Evolutionary conservation across 92 coral and sea anemone species (phyloP).

Genomic region (Pocillopora meandrina): DNA sequence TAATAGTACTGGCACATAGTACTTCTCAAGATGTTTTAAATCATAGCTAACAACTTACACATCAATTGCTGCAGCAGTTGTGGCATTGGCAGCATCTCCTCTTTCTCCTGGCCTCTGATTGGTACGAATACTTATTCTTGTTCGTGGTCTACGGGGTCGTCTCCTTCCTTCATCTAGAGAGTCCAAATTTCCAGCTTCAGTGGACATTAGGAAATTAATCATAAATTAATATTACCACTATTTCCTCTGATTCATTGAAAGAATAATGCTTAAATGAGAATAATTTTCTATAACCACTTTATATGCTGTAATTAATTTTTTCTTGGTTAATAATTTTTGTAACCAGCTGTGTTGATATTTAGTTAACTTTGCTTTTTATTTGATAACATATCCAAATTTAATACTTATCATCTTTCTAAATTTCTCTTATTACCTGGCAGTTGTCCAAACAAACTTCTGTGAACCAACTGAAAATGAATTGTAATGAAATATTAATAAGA

Average conservation of each 20-base stretch:
- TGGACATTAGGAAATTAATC: too few species aligned
- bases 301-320: too few species aligned
- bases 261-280: too few species aligned
- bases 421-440: conserved; percentile 38
- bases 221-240: too few species aligned
- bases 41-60: conserved; percentile 57
- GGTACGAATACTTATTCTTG: conserved; percentile 61
- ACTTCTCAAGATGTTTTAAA: not conserved
- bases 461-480: conserved; percentile 46
- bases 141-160: conserved; percentile 54
- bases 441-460: conserved; percentile 55
- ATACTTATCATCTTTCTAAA: not conserved
- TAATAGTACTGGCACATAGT: not conserved
- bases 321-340: too few species aligned
- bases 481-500: not conserved
- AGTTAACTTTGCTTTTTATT: too few species aligned
- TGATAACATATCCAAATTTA: too few species aligned
- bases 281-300: too few species aligned
- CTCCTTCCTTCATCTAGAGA: conserved; percentile 45
- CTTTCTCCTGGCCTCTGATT: conserved; percentile 42
- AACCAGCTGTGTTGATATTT: too few species aligned
- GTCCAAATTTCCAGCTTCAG: not conserved
- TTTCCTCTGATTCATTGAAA: too few species aligned
- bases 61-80: conserved; percentile 82
- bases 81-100: conserved; percentile 74